phyloP scores from a whole-genome alignment of 1,140 invertebrate genomes.

The Caerostris extrusa region DNA sequence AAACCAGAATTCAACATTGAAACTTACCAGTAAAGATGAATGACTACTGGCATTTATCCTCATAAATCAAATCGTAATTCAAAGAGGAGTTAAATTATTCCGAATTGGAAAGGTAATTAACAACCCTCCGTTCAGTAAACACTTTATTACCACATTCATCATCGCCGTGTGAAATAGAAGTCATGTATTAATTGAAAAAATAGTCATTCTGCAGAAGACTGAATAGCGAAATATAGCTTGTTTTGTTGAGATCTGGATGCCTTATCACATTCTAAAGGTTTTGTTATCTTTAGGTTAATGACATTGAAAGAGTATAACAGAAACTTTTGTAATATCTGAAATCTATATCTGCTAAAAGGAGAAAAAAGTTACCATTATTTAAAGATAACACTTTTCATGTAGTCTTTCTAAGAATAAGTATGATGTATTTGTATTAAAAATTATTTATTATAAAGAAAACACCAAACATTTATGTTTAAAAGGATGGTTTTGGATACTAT shows the following conservation, averaged over 20 bases:
- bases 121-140: conserved; percentile 2
- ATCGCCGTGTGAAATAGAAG: not conserved
- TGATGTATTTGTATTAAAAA: no score
- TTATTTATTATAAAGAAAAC: no score
- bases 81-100: conserved; percentile 10
- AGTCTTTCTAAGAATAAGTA: no score
- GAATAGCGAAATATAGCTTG: not conserved
- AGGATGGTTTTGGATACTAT: no score
- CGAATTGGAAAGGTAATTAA: conserved; percentile 60
- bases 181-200: conserved; percentile 28
- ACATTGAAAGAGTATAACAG: not conserved
- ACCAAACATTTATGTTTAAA: no score
- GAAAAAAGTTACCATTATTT: no score
- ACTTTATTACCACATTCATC: conserved; percentile 48
- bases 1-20: not conserved
- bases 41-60: conserved; percentile 10
- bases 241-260: not conserved
- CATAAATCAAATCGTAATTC: conserved; percentile 60
- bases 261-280: not conserved
- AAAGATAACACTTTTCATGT: no score
- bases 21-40: conserved; percentile 15
- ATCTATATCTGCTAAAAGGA: not conserved
- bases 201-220: not conserved
- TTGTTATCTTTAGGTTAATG: not conserved
- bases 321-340: not conserved